Conservation (phyloP, 1,140 invertebrate species). For the Lordiphosa clarofinis region DNA sequence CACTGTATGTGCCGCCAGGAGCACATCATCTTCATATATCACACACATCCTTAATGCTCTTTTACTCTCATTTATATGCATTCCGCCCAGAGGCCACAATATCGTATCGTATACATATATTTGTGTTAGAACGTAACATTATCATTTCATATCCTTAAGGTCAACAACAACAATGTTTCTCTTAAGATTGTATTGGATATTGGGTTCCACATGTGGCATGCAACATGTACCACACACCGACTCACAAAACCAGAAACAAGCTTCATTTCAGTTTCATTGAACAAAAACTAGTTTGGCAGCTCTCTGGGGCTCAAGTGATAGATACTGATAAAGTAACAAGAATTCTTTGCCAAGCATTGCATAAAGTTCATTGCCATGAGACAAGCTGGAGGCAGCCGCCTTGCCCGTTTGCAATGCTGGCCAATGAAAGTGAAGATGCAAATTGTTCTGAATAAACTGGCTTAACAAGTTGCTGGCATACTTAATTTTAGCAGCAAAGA, state of each 20-base stretch:
- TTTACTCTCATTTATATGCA: slow-evolving; percentile 65
- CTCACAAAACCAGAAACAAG: slow-evolving; percentile 35
- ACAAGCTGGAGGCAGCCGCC: not conserved
- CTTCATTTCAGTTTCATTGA: slow-evolving; percentile 69
- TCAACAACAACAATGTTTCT: slow-evolving; percentile 46
- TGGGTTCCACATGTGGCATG: slow-evolving; percentile 56
- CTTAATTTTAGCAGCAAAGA: not conserved
- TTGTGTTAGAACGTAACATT: slow-evolving; percentile 43
- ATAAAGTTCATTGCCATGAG: slow-evolving; percentile 64
- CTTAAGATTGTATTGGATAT: slow-evolving; percentile 42
- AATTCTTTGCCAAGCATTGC: slow-evolving; percentile 28
- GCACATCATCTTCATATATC: not conserved
- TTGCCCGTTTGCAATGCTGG: not conserved
- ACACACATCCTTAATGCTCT: slow-evolving; percentile 26
- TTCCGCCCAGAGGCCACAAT: slow-evolving; percentile 40
- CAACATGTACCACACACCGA: slow-evolving; percentile 46
- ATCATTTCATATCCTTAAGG: slow-evolving; percentile 46
- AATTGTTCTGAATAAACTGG: slow-evolving; percentile 40
- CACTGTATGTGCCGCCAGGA: too few species aligned
- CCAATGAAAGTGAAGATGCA: slow-evolving; percentile 64
- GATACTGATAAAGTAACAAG: slow-evolving; percentile 37
- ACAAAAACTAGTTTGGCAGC: slow-evolving; percentile 67
- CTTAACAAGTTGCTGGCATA: slow-evolving; percentile 31
- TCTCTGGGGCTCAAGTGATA: slow-evolving; percentile 39
- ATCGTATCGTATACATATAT: slow-evolving; percentile 24